Conservation (phyloP, 2,888 invertebrate genomes). For the Alloscopus bannaensis region DNA sequence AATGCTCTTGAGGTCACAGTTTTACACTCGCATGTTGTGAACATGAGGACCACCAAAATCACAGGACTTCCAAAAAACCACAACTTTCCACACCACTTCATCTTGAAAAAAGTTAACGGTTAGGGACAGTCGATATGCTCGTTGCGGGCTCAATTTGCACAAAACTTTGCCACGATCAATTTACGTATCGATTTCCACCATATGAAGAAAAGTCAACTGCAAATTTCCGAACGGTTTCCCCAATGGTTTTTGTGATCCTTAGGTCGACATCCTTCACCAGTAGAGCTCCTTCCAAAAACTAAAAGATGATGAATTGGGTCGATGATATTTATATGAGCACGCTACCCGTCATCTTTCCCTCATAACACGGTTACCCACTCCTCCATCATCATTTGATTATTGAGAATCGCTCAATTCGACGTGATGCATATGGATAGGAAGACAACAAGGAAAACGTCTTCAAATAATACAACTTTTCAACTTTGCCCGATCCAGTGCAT, state of each 20-base stretch:
- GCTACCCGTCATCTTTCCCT: constrained; percentile 11
- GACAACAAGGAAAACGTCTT: constrained; percentile 24
- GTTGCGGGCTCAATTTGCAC: no score
- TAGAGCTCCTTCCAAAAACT: constrained; percentile 22
- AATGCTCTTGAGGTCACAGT: constrained; percentile 30
- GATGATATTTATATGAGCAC: constrained; percentile 44
- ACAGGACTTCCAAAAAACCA: constrained; percentile 9
- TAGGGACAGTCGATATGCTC: no score
- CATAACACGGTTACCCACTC: not conserved
- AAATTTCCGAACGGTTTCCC: no score
- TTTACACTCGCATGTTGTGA: constrained; percentile 35
- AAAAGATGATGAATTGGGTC: constrained; percentile 45
- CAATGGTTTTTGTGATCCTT: not conserved
- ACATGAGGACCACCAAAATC: constrained; percentile 17
- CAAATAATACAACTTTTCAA: no score
- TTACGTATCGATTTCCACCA: not conserved
- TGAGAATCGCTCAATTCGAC: not conserved
- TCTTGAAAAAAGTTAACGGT: constrained; percentile 10
- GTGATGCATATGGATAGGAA: constrained; percentile 18
- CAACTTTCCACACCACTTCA: constrained; percentile 23
- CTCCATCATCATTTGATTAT: not conserved
- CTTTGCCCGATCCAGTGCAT: no score
- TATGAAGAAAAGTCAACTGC: no score
- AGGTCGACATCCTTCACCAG: not conserved
- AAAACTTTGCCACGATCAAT: no score